phyloP scores from a whole-genome alignment of 2,888 invertebrate genomes.

The Phorcus lineatus region DNA sequence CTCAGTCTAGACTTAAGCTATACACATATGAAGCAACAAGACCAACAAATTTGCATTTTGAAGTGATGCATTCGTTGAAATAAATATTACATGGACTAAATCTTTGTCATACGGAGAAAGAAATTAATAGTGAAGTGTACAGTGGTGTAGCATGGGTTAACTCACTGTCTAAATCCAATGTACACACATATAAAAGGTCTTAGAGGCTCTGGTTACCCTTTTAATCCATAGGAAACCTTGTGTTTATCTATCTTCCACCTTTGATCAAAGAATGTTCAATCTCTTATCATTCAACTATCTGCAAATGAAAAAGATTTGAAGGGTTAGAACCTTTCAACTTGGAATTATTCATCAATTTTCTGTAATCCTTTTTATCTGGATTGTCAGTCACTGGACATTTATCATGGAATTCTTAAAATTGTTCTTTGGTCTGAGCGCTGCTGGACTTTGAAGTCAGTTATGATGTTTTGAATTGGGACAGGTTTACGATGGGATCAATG shows the following conservation, averaged over 20 bases:
- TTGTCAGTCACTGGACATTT: not conserved
- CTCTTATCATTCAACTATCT: not conserved
- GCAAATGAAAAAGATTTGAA: not conserved
- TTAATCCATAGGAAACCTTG: not conserved
- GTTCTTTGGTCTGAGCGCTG: not conserved
- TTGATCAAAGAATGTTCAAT: not conserved
- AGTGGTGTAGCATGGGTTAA: too few species aligned
- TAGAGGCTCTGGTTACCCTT: not conserved
- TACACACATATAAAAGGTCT: too few species aligned
- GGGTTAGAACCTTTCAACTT: not conserved
- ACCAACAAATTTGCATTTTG: too few species aligned
- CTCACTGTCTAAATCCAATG: too few species aligned
- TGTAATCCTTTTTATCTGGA: not conserved
- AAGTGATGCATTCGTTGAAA: too few species aligned
- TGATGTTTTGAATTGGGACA: not conserved
- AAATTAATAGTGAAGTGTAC: too few species aligned
- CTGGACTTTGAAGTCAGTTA: not conserved
- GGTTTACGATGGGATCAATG: not conserved
- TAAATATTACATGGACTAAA: too few species aligned
- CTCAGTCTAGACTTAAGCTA: too few species aligned
- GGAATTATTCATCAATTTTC: not conserved
- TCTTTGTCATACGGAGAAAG: too few species aligned
- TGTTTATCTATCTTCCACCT: not conserved
- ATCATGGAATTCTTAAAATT: not conserved
- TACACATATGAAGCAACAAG: too few species aligned